A percentile compares a stretch with the other conserved stretches of the same genome.
Evolutionary conservation across 2,888 invertebrate species (phyloP).

Genomic region (Alviniconcha strummeri): DNA sequence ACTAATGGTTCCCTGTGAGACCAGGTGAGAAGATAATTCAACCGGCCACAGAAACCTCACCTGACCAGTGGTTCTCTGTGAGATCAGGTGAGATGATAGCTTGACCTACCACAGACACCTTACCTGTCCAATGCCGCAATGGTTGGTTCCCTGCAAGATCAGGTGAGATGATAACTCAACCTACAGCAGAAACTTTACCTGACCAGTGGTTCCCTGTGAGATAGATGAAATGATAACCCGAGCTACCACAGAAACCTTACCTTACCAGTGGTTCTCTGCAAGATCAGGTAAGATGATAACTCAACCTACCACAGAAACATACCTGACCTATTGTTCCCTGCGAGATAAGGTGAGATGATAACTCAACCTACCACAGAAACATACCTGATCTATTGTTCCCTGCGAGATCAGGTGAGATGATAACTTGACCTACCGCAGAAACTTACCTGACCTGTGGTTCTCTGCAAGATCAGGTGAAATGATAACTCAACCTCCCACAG

Average conservation of each 20-base stretch:
- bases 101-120: constrained; percentile 78
- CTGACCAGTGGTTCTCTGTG: no score
- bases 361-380: constrained; percentile 77
- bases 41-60: constrained; percentile 37
- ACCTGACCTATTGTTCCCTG: constrained; percentile 77
- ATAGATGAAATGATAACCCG: constrained; percentile 58
- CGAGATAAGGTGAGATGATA: constrained; percentile 71
- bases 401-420: constrained; percentile 75
- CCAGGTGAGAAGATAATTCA: not conserved
- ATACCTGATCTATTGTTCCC: constrained; percentile 77
- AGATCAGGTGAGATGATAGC: constrained; percentile 17
- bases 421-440: no score
- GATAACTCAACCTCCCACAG: no score
- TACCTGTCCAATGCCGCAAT: constrained; percentile 77
- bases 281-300: constrained; percentile 20
- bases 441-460: no score
- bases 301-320: constrained; percentile 78
- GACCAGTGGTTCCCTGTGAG: no score
- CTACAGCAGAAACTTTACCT: no score
- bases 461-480: not conserved
- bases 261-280: constrained; percentile 73
- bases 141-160: constrained; percentile 77
- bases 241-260: constrained; percentile 78
- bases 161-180: constrained; percentile 46
- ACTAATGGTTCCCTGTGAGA: no score